Evolutionary conservation across 2,888 invertebrate genomes (phyloP), one percentile per base, ranked within the genome.

Genomic region (Callyntrura guangdongensis): DNA sequence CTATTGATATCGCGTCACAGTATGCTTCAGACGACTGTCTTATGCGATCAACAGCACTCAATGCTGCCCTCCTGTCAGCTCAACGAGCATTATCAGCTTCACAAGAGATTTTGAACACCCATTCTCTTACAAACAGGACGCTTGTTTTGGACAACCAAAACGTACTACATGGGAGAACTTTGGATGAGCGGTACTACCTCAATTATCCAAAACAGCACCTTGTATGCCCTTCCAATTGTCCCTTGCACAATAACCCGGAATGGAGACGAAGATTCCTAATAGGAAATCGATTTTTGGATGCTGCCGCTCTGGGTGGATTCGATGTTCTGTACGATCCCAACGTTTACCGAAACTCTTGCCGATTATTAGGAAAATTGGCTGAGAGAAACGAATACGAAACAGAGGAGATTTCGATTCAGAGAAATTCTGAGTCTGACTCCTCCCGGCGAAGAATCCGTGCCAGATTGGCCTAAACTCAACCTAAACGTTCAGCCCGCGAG

Each of bases 281-380:
- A 22, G 92, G 92, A 45, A 92, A 92, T 72, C 53, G 90, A 45
- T 92, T 89, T 64, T 27, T 89, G 64, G 92, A 92, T 67, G 92
- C 92, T 20, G 92, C 92, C 17, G 91, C 92, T n/a, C 83, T 92
- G 14, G 92, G 92, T 14, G 92, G 92, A 17, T 92, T 92, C 25
- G 92, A 92, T 67, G 92, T 92, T 11, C 77, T 92, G 12, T 92
- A 91, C 53, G 92, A 92, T 36, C 92, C 92, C 0, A 56, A 90
- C 6, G 91, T 90, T 11, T 90, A 84, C 47, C 14, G 2, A 1
- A 86, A 67, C 9, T 90, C 91, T 6, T 86, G 79, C 8, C 77
- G 82, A 20, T 56, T 92, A 14, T 36, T 92, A 14, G 74, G 45
- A 11, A 91, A 90, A 86, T 45, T 91, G 14, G 82, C 91, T 1